Conservation (phyloP, 2,113 vertebrate species). For the Ceratotherium simum region DNA sequence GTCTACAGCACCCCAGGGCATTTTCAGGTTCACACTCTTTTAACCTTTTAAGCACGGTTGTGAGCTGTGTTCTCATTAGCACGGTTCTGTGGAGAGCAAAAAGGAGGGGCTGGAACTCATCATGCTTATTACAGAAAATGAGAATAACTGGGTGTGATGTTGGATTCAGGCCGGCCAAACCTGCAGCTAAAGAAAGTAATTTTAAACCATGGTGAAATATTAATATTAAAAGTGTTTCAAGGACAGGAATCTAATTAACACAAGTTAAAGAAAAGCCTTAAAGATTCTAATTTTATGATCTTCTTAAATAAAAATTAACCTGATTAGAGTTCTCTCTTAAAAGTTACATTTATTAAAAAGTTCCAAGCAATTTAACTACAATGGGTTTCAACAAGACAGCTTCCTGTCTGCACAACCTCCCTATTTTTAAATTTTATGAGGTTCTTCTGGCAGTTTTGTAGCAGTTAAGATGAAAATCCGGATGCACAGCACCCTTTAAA, state of each 20-base stretch:
- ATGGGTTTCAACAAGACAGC: constrained; percentile 84
- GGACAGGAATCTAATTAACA: constrained; percentile 78
- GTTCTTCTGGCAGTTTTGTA: constrained; percentile 85
- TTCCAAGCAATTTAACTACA: constrained; percentile 84
- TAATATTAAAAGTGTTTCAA: constrained; percentile 76
- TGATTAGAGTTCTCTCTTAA: constrained; percentile 79
- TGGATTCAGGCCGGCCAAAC: constrained; percentile 57
- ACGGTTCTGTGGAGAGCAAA: constrained; percentile 35
- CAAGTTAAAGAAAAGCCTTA: constrained; percentile 71
- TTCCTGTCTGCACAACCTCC: constrained; percentile 79
- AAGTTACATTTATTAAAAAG: constrained; percentile 87
- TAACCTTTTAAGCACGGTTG: constrained; percentile 41
- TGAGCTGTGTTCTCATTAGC: constrained; percentile 60
- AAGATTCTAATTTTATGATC: constrained; percentile 80
- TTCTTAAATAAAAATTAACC: constrained; percentile 88
- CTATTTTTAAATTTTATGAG: constrained; percentile 87
- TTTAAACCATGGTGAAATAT: constrained; percentile 62
- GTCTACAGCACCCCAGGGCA: neutral
- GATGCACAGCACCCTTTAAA: constrained; percentile 80
- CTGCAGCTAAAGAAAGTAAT: constrained; percentile 72
- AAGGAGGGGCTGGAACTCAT: constrained; percentile 42
- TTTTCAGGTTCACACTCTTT: constrained; percentile 19
- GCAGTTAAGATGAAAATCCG: constrained; percentile 85
- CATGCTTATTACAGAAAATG: neutral
- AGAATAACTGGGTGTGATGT: constrained; percentile 40